A percentile compares a stretch with the other conserved stretches of the same genome.
Conservation (phyloP, 2,797 vertebrate species). For the Hemibagrus guttatus region DNA sequence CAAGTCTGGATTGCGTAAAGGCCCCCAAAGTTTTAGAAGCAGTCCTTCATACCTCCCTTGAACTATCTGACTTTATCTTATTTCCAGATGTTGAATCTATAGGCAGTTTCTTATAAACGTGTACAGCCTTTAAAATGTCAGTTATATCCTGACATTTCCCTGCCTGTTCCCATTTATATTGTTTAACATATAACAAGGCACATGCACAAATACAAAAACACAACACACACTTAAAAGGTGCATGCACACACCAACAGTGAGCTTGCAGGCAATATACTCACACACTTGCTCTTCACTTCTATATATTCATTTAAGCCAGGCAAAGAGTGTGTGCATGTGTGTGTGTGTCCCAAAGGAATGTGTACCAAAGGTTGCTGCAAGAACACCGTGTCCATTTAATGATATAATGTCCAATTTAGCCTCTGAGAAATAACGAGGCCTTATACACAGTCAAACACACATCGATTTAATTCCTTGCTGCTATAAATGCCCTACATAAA, state of each 20-base stretch:
- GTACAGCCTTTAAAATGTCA: conserved; percentile 71
- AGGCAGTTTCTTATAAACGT: conserved; percentile 55
- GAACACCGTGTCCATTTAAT: conserved; percentile 12
- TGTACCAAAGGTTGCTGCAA: background rate
- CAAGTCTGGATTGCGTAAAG: background rate
- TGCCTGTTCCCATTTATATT: conserved; percentile 58
- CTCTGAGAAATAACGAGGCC: background rate
- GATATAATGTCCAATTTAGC: conserved; percentile 14
- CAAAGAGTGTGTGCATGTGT: too few species aligned
- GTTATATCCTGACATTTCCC: conserved; percentile 64
- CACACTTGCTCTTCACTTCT: background rate
- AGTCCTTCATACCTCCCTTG: background rate
- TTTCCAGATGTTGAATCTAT: conserved; percentile 44
- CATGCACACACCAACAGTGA: background rate
- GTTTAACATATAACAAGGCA: conserved; percentile 4
- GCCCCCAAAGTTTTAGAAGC: background rate
- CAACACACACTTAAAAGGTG: background rate
- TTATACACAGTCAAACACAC: conserved; percentile 20
- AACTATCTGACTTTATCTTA: background rate
- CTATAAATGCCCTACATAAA: background rate
- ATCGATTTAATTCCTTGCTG: background rate
- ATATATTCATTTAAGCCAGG: background rate
- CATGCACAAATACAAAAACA: background rate
- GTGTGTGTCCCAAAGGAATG: background rate
- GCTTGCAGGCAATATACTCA: background rate